Evolutionary conservation across 1,140 invertebrate species (phyloP), one percentile per base, ranked within the genome.

Genomic region (Hesperophylax magnus): DNA sequence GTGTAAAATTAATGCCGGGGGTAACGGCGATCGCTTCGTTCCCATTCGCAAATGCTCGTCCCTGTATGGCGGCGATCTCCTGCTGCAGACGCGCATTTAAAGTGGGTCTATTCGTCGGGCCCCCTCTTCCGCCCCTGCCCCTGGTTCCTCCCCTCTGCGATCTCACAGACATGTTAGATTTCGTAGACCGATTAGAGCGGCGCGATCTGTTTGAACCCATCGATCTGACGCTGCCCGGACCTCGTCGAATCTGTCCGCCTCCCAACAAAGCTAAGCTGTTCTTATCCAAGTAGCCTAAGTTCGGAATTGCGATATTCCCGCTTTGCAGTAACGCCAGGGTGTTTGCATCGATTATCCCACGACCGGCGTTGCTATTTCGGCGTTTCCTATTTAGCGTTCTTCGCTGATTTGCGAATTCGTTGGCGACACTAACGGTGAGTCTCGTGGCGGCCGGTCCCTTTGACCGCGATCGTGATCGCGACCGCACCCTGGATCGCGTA

Each of bases 11-110:
- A 18, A 81, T 81, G 9, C 79, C 79, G n/a, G 58, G 9, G 20
- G 47, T 52, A 14, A 15, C 24, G 63, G 63, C 56, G 18, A 20
- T 14, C 11, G n/a, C n/a, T n/a, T 58, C 34, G 11, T n/a, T 31
- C 4, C 31, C 69, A 15, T 71, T 79, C 31, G 31, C 72, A 63
- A 79, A 81, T 0, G 27, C 9, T 60, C 65, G 67, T 47, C 82
- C 82, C 60, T 83, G 82, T 5, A 83, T 56, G 6, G 77, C 79
- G 7, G 82, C 82, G 11, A 83, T 83, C 61, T 81, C 82, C 58
- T 78, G 80, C 47, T 83, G 82, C n/a, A 83, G 53, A 47, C 80
- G 58, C 3, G 79, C 69, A 54, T 83, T 77, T 61, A 83, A 56
- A 31, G 78, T 74, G 8, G 56, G 82, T 20, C 67, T 69, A 34